Conservation (phyloP, 1,140 invertebrate species). For the Conus ventricosus region DNA sequence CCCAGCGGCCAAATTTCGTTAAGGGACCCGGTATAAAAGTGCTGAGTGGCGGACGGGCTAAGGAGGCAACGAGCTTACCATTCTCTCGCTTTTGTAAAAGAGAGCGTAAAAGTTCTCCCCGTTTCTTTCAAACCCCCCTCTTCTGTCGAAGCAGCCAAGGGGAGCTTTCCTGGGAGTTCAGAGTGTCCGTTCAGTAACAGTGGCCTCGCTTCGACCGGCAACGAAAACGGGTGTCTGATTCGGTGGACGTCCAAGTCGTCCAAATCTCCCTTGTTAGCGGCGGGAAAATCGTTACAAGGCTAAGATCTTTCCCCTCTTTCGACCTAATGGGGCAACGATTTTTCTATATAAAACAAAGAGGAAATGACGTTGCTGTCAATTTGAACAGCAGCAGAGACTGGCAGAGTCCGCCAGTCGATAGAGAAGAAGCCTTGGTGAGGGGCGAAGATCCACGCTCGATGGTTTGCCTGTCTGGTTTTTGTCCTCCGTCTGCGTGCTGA, state of each 20-base stretch:
- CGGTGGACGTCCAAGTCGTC: neutral
- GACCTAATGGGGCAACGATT: slow-evolving; percentile 9
- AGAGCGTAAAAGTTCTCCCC: slow-evolving; percentile 9
- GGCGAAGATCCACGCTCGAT: neutral
- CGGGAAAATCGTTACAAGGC: neutral
- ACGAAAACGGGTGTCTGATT: neutral
- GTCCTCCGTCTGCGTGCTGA: neutral
- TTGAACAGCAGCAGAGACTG: slow-evolving; percentile 14
- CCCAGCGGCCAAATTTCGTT: slow-evolving; percentile 33
- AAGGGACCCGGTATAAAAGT: slow-evolving; percentile 30
- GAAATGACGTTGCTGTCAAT: slow-evolving; percentile 8
- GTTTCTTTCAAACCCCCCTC: neutral
- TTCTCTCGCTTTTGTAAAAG: slow-evolving; percentile 10
- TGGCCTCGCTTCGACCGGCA: neutral
- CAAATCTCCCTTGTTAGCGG: slow-evolving; percentile 8
- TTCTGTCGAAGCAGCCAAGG: neutral
- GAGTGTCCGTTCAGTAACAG: neutral
- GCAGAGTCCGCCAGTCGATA: neutral
- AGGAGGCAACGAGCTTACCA: slow-evolving; percentile 15
- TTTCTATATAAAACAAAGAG: slow-evolving; percentile 19
- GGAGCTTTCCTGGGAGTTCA: neutral
- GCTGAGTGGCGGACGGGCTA: neutral
- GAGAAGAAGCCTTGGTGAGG: neutral
- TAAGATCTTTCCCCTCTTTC: neutral
- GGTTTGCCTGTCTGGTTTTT: neutral